Evolutionary conservation across 1,140 invertebrate species (phyloP), one percentile per base, ranked within the genome.

Genomic region (Proctacanthus coquilletti): DNA sequence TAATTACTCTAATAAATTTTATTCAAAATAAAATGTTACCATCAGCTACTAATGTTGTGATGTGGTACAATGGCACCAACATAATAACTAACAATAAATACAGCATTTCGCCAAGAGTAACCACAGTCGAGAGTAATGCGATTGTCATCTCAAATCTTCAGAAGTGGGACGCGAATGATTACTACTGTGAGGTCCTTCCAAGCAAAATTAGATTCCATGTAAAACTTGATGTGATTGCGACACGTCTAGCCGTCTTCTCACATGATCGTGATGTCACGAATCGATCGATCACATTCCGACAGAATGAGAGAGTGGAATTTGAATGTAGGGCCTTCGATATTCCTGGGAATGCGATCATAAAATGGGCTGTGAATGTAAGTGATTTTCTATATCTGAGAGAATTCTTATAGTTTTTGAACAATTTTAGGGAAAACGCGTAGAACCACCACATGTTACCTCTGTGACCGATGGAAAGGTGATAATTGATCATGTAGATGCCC

Each of bases 281-380:
- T 42, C 48, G 46, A 2, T 48, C 47, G 43, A 45, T 58, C 43
- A 54, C 52, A 41, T 53, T 51, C 42, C 52, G 42, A 38, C 52
- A 59, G 43, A 53, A 53, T 32, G 56, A 58, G 39, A 42, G 42
- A 25, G 51, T 56, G 43, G 44, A 34, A 36, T 44, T 53, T 38
- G 46, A 52, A 35, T 59, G 56, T 39, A 51, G 46, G 38, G 48
- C 46, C 5, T 45, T 42, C 32, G 43, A 45, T 29, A 34, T 41
- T 14, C 35, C 30, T 29, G 40, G 44, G 8, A n/a, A n/a, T 10
- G 29, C 44, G 14, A 44, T 39, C 10, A 52, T 54, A 23, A 58
- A 56, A 36, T 59, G 56, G 56, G 53, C 49, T 11, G 40, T 58
- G 6, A 54, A 58, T 45, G 55, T 58, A 46, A 42, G 52, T 52